Evolutionary conservation across 2,888 invertebrate genomes (phyloP).

Genomic region (Cenopis cana): DNA sequence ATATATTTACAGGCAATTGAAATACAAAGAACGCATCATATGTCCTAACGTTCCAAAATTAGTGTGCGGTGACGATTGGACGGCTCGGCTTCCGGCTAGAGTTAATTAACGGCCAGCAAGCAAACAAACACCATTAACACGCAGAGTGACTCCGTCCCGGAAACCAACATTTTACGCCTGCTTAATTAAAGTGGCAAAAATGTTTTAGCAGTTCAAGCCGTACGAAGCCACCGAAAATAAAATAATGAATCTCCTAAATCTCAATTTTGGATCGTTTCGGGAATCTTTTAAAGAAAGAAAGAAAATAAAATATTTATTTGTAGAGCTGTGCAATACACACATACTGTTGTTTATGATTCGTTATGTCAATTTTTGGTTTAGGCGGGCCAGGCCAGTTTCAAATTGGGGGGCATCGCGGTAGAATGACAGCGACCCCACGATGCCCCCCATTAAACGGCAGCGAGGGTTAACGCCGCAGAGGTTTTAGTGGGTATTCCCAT

Average conservation of each 20-base stretch:
- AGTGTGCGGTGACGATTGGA: conserved; percentile 26
- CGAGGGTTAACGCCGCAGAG: too few relatives aligned
- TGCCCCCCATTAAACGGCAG: too few relatives aligned
- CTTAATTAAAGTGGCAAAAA: conserved; percentile 32
- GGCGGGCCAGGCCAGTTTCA: too few relatives aligned
- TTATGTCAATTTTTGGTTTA: too few relatives aligned
- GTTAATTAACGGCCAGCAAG: conserved; percentile 40
- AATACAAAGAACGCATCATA: conserved; percentile 7
- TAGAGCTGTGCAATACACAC: too few relatives aligned
- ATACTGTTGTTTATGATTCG: too few relatives aligned
- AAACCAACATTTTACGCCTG: conserved; percentile 26
- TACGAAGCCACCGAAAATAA: neutral
- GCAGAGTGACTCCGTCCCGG: conserved; percentile 16
- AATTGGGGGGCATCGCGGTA: too few relatives aligned
- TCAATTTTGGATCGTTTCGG: neutral
- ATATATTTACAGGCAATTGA: neutral
- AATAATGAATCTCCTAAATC: neutral
- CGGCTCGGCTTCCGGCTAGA: conserved; percentile 22
- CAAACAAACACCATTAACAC: conserved; percentile 42
- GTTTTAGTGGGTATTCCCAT: too few relatives aligned
- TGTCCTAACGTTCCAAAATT: conserved; percentile 26
- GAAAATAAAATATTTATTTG: neutral
- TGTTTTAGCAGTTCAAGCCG: conserved; percentile 19
- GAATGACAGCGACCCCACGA: too few relatives aligned
- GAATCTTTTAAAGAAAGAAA: neutral